Percentiles rank a stretch among this genome's conserved stretches.
Evolutionary conservation across 1,140 invertebrate species (phyloP).

Genomic region (Prorops nasuta): DNA sequence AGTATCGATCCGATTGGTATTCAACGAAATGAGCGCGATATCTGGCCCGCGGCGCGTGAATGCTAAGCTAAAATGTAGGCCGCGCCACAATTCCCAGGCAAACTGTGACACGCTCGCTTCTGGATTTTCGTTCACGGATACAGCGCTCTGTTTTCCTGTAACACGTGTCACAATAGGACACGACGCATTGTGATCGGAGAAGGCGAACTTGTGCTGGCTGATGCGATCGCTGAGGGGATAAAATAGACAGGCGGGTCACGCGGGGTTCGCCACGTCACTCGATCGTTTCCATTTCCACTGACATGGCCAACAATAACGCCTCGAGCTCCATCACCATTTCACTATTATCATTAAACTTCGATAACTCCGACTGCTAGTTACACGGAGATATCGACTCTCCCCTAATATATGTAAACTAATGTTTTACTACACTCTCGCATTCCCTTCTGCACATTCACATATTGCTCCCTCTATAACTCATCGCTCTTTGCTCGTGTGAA

Average conservation of each 20-base stretch:
- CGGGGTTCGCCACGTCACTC: too few species aligned
- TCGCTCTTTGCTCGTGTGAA: background rate
- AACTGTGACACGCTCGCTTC: background rate
- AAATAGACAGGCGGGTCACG: too few species aligned
- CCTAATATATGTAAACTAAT: constrained; percentile 5
- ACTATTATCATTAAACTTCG: too few species aligned
- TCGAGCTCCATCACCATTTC: background rate
- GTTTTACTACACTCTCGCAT: background rate
- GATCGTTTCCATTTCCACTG: too few species aligned
- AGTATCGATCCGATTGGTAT: constrained; percentile 10
- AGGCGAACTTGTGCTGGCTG: too few species aligned
- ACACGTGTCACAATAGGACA: too few species aligned
- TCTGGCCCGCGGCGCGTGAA: background rate
- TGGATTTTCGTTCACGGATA: background rate
- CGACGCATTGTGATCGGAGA: too few species aligned
- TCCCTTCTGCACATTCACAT: background rate
- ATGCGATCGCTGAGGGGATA: too few species aligned
- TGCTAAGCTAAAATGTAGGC: too few species aligned
- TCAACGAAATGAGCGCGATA: background rate
- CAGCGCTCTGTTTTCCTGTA: too few species aligned
- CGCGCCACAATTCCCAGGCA: background rate
- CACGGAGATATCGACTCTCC: constrained; percentile 4
- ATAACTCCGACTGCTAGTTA: background rate
- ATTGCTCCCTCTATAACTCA: background rate
- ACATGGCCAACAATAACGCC: too few species aligned